Conservation (phyloP, 2,888 invertebrate species). For the Apodemia hepburni region DNA sequence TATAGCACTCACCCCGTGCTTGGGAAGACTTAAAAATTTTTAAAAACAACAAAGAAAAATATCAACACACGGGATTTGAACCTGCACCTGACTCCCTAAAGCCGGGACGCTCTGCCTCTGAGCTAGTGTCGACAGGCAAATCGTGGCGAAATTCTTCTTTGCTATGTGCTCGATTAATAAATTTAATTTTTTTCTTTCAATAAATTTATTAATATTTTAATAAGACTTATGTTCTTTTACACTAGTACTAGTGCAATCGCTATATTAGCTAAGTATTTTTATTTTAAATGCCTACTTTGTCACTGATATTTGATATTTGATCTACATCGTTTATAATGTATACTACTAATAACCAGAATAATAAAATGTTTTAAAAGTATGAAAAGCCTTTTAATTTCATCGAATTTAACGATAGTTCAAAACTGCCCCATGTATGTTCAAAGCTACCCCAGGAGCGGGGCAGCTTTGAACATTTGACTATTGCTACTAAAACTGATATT, state of each 20-base stretch:
- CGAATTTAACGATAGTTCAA: not conserved
- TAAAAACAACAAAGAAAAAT: too few relatives aligned
- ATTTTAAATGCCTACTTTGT: constrained; percentile 12
- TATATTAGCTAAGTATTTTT: constrained; percentile 14
- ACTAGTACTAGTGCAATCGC: constrained; percentile 16
- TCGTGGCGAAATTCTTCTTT: too few relatives aligned
- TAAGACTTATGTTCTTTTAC: constrained; percentile 15
- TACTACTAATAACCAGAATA: not conserved
- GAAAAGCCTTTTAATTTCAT: not conserved
- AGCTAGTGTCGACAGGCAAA: too few relatives aligned
- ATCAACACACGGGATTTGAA: too few relatives aligned
- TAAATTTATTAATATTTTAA: constrained; percentile 12
- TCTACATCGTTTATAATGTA: constrained; percentile 8
- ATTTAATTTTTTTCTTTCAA: too few relatives aligned
- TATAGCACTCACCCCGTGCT: too few relatives aligned
- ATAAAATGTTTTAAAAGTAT: not conserved
- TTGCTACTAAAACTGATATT: not conserved
- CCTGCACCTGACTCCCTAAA: too few relatives aligned
- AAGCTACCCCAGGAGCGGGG: constrained; percentile 9
- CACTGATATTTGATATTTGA: constrained; percentile 18
- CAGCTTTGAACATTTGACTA: constrained; percentile 2
- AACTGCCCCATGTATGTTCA: not conserved
- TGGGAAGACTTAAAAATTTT: too few relatives aligned
- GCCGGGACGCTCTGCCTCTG: too few relatives aligned
- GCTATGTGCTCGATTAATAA: too few relatives aligned